Evolutionary conservation across 2,888 invertebrate species (phyloP), one percentile per base, ranked within the genome.

Genomic region (Exocentrus adspersus): DNA sequence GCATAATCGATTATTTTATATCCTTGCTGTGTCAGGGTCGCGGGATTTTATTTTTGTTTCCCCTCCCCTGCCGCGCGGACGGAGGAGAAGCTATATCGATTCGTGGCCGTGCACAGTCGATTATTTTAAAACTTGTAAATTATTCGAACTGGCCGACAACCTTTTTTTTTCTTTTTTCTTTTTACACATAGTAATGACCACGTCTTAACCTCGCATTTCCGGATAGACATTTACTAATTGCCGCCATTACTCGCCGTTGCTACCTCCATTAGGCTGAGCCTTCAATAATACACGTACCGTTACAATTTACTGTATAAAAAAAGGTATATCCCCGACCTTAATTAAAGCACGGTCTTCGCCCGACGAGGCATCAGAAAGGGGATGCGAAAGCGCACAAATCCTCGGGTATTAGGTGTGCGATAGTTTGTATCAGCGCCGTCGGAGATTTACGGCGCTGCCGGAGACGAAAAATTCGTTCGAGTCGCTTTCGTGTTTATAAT

Each of bases 391-490:
- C n/a, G 28, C 52, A 9, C 17, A 43, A 30, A 21, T 43, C 60
- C 45, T 12, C 21, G n/a, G n/a, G n/a, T n/a, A n/a, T n/a, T n/a
- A n/a, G 24, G 20, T n/a, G 43, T 46, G 53, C 46, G 37, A 62
- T 58, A 52, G 52, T 59, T 59, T 54, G 46, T 53, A 64, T 64
- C 64, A 57, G 16, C 56, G 43, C 60, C 32, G 30, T 60, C 30
- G 7, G 60, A 60, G 60, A 64, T 57, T 64, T 60, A 64, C 24
- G 24, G 3, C 24, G 7, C 24, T 24, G 24, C 4, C 24, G 24
- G 3, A 3, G 7, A 24, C 24, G 7, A 3, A 24, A 24, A 3
- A 24, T n/a, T n/a, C n/a, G n/a, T n/a, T n/a, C n/a, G n/a, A n/a
- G n/a, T n/a, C n/a, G n/a, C n/a, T n/a, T n/a, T n/a, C n/a, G n/a